Evolutionary conservation across 2,888 invertebrate genomes (phyloP).

Genomic region (Leistus spinibarbis): DNA sequence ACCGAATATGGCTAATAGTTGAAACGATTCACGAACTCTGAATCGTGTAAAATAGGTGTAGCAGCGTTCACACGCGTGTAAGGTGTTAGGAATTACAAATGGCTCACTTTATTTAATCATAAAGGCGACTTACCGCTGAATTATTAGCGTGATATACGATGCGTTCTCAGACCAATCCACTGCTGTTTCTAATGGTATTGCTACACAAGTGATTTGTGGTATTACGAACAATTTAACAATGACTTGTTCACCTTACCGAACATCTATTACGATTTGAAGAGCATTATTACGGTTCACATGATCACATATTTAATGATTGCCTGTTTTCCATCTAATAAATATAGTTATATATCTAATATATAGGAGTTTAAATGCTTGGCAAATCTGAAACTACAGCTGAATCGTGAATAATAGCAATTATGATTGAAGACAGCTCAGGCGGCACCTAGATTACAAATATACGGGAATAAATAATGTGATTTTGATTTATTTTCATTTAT

Average conservation of each 20-base stretch:
- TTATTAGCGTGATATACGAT: neutral
- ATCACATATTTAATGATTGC: neutral
- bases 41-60: too few species aligned
- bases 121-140: conserved; percentile 4
- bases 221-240: neutral
- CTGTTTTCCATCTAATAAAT: too few species aligned
- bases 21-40: neutral
- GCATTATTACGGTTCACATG: neutral
- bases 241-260: neutral
- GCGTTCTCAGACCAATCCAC: neutral
- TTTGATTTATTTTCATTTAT: neutral
- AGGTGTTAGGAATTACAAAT: neutral
- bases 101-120: conserved; percentile 20
- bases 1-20: too few species aligned
- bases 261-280: neutral
- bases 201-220: neutral
- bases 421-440: neutral
- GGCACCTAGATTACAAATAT: neutral
- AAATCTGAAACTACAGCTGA: neutral
- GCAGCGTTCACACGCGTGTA: neutral
- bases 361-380: neutral
- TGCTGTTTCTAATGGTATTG: neutral
- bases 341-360: neutral
- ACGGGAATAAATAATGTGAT: neutral
- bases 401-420: neutral